These are phyloP conservation scores for Tubulanus polymorphus DNA, from an alignment of 2,888 invertebrate genomes.

Conservation along the genomic window DNA sequence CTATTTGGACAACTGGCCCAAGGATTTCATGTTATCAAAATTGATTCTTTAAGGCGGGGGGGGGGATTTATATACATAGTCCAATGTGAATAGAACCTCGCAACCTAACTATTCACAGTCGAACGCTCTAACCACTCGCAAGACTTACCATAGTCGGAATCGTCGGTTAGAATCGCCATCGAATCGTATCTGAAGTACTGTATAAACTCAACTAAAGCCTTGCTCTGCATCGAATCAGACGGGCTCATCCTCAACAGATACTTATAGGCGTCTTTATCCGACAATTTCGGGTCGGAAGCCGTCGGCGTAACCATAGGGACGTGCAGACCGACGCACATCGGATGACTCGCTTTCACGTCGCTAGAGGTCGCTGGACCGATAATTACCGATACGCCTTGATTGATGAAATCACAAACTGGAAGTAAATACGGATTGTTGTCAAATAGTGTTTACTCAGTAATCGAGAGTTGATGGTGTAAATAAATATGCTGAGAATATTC, in stretches of 20 bases:
- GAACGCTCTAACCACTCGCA: too few relatives aligned
- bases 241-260: constrained; percentile 11
- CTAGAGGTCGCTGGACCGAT: constrained; percentile 11
- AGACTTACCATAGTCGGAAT: constrained; percentile 15
- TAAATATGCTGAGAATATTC: too few relatives aligned
- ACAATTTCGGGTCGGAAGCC: constrained; percentile 13
- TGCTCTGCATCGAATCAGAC: constrained; percentile 12
- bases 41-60: too few relatives aligned
- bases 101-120: too few relatives aligned
- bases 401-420: constrained; percentile 12
- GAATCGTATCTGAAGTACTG: constrained; percentile 13
- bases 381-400: constrained; percentile 5
- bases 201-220: constrained; percentile 12
- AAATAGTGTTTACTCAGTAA: too few relatives aligned
- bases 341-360: constrained; percentile 12
- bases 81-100: too few relatives aligned
- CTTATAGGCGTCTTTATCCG: background rate
- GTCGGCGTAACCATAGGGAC: constrained; percentile 12
- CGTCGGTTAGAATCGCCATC: constrained; percentile 14
- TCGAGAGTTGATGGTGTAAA: too few relatives aligned
- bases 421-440: too few relatives aligned
- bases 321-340: constrained; percentile 11
- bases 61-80: too few relatives aligned
- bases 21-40: too few relatives aligned
- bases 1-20: too few relatives aligned